phyloP scores from a whole-genome alignment of 1,140 invertebrate genomes.

The Drosophila suzukii region DNA sequence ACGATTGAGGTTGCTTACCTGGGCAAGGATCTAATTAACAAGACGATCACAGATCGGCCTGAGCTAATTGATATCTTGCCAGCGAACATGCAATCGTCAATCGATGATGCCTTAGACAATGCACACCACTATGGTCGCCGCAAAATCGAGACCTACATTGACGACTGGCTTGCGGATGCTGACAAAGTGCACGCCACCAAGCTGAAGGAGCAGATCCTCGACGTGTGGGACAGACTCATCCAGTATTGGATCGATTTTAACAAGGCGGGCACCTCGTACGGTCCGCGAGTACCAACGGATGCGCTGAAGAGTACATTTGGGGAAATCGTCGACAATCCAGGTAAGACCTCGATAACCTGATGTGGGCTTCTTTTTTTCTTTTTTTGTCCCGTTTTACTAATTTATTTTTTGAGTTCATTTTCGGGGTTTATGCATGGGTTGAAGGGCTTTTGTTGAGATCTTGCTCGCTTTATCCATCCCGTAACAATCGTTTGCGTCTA shows the following conservation, averaged over 20 bases:
- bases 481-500: constrained; percentile 58
- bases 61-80: constrained; percentile 91
- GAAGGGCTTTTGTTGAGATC: constrained; percentile 14
- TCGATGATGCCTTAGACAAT: constrained; percentile 95
- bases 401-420: constrained; percentile 32
- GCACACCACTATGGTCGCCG: constrained; percentile 93
- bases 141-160: constrained; percentile 82
- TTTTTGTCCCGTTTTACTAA: constrained; percentile 39
- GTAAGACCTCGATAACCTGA: constrained; percentile 42
- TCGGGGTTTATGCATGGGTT: constrained; percentile 27
- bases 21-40: constrained; percentile 94
- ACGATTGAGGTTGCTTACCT: constrained; percentile 96
- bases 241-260: constrained; percentile 93
- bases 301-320: constrained; percentile 88
- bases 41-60: constrained; percentile 94
- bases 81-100: constrained; percentile 88
- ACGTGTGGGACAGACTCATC: constrained; percentile 97
- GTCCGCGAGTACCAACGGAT: constrained; percentile 89
- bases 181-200: constrained; percentile 92
- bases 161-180: constrained; percentile 90
- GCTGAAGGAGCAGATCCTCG: constrained; percentile 95
- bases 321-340: constrained; percentile 84
- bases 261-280: constrained; percentile 85
- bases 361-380: constrained; percentile 16
- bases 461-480: constrained; percentile 34